A percentile compares a stretch with the other conserved stretches of the same genome.
Conservation (phyloP, 2,113 vertebrate species). For the Calidris pygmaea region DNA sequence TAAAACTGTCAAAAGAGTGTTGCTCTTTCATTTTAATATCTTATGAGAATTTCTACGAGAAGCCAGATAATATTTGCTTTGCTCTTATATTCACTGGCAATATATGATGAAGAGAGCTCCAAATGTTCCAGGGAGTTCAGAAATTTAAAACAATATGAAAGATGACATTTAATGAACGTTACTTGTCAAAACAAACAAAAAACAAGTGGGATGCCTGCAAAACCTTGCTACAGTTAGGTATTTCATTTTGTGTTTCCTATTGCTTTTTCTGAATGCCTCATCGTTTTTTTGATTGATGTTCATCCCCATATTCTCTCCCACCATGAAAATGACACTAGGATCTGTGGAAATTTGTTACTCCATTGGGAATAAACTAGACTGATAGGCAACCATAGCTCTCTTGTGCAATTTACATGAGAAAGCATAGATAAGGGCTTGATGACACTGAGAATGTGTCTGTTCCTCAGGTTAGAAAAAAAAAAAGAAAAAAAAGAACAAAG, state of each 20-base stretch:
- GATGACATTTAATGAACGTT: not conserved
- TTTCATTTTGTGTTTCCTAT: not conserved
- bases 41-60: not conserved
- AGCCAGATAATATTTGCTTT: not conserved
- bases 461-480: not conserved
- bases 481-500: not conserved
- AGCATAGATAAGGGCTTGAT: not conserved
- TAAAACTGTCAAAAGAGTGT: not conserved
- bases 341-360: not conserved
- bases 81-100: not conserved
- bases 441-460: not conserved
- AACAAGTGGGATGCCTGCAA: not conserved
- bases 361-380: not conserved
- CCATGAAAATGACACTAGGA: not conserved
- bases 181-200: not conserved
- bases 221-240: not conserved
- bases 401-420: not conserved
- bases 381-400: not conserved
- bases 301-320: not conserved
- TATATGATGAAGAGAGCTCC: not conserved
- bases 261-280: not conserved
- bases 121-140: not conserved
- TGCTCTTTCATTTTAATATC: conserved; percentile 3
- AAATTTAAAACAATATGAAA: not conserved
- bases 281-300: not conserved